Evolutionary conservation across 1,140 invertebrate species (phyloP).

Genomic region (Calliphora vicina): DNA sequence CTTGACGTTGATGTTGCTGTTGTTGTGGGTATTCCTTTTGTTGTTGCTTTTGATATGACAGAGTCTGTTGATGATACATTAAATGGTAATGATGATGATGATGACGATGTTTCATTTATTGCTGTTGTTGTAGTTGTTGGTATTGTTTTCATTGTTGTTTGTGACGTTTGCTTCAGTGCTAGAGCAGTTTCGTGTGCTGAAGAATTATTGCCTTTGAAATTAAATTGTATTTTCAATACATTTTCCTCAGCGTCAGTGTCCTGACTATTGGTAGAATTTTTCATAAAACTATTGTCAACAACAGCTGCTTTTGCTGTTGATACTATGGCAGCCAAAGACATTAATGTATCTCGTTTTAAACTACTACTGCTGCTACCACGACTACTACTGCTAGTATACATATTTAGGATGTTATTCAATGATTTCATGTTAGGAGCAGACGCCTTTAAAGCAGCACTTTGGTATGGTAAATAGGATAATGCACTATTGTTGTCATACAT

Average conservation of each 20-base stretch:
- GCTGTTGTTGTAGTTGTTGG: background rate
- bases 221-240: background rate
- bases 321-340: background rate
- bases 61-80: background rate
- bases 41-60: constrained; percentile 16
- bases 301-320: background rate
- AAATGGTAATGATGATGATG: constrained; percentile 12
- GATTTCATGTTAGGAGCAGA: background rate
- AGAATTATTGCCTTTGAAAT: constrained; percentile 24
- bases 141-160: background rate
- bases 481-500: background rate
- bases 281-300: background rate
- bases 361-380: background rate
- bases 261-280: background rate
- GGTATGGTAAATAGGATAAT: background rate
- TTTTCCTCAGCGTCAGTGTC: background rate
- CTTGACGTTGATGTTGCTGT: constrained; percentile 36
- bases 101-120: background rate
- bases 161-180: background rate
- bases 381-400: background rate
- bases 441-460: constrained; percentile 2
- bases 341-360: constrained; percentile 22
- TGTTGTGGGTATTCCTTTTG: constrained; percentile 24
- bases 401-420: background rate
- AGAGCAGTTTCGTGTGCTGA: background rate